Conservation (phyloP, 1,140 invertebrate genomes). For the Drosophila funebris region DNA sequence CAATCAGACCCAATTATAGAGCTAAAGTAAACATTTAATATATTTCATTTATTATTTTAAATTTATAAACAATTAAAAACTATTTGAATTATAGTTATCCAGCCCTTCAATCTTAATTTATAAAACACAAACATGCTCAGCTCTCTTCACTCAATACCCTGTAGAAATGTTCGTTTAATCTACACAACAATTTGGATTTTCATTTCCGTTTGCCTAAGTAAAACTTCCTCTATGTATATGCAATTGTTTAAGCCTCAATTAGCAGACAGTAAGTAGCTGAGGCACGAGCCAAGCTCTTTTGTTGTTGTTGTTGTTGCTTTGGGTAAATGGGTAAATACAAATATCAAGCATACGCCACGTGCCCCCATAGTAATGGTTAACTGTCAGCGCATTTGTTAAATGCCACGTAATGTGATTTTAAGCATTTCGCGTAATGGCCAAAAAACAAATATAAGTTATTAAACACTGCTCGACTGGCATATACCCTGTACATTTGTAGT, state of each 20-base stretch:
- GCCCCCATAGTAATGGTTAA: slow-evolving; percentile 2
- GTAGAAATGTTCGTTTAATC: slow-evolving; percentile 35
- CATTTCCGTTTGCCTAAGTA: slow-evolving; percentile 15
- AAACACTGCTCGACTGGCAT: background rate
- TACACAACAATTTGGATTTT: slow-evolving; percentile 18
- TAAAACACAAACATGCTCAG: too few relatives aligned
- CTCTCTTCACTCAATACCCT: too few relatives aligned
- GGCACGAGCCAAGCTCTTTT: slow-evolving; percentile 12
- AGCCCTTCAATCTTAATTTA: too few relatives aligned
- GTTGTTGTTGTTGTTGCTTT: too few relatives aligned
- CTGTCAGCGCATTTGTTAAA: slow-evolving; percentile 16
- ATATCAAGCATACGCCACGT: slow-evolving; percentile 67
- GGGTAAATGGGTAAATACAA: slow-evolving; percentile 35
- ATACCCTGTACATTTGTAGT: background rate
- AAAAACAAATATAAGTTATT: background rate
- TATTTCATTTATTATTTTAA: too few relatives aligned
- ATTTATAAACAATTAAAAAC: too few relatives aligned
- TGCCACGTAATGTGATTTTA: slow-evolving; percentile 33
- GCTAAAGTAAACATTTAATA: too few relatives aligned
- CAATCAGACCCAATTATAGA: too few relatives aligned
- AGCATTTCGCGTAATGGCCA: slow-evolving; percentile 38
- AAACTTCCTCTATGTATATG: slow-evolving; percentile 48
- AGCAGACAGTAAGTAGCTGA: slow-evolving; percentile 51
- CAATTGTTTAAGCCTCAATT: slow-evolving; percentile 46
- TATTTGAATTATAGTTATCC: too few relatives aligned